Evolutionary conservation across 2,113 vertebrate species (phyloP).

Genomic region (Telmatochromis bifrenatus): DNA sequence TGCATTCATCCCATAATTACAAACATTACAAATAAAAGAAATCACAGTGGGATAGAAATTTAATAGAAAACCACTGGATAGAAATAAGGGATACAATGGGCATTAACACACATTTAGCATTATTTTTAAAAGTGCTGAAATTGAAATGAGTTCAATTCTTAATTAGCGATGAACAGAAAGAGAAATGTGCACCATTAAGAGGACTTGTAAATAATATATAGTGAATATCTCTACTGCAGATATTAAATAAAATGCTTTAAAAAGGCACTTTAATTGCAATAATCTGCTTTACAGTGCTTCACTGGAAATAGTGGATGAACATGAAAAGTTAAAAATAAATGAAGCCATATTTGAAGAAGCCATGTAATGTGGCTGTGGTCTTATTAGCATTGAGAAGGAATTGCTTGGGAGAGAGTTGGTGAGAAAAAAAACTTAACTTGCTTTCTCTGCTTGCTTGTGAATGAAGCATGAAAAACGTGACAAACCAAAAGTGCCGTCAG

Average conservation of each 20-base stretch:
- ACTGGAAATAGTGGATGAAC: not conserved
- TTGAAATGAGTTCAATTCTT: not conserved
- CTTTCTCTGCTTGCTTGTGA: not conserved
- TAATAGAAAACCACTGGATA: constrained; percentile 31
- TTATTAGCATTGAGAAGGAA: not conserved
- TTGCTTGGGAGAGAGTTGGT: not conserved
- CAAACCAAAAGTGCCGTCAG: not conserved
- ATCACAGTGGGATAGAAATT: constrained; percentile 8
- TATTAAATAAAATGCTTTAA: not conserved
- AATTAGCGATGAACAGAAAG: not conserved
- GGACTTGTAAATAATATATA: constrained; percentile 25
- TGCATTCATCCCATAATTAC: constrained; percentile 35
- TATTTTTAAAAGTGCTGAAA: not conserved
- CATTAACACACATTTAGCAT: not conserved
- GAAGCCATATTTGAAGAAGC: not conserved
- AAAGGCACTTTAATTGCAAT: constrained; percentile 5
- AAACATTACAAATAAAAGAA: constrained; percentile 40
- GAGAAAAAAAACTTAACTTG: not conserved
- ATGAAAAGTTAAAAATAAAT: not conserved
- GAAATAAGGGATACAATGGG: not conserved
- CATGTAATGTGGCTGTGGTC: not conserved
- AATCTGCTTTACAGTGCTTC: not conserved
- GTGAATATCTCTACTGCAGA: not conserved
- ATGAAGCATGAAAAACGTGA: not conserved
- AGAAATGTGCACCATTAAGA: not conserved